phyloP scores from a whole-genome alignment of 2,797 vertebrate species.

The Streptopelia turtur region DNA sequence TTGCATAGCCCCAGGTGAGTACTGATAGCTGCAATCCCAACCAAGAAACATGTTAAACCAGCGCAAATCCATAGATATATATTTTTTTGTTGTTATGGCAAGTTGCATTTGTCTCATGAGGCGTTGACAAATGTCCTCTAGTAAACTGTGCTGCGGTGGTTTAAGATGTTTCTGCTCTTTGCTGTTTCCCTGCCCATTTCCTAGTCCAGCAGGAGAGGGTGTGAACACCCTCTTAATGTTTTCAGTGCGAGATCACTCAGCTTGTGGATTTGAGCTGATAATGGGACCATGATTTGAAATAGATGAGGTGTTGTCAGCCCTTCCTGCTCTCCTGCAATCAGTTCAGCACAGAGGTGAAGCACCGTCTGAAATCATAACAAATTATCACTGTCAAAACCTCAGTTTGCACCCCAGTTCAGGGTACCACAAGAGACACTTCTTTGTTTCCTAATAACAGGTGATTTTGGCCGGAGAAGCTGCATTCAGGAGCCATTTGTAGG shows the following conservation, averaged over 20 bases:
- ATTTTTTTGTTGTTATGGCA: not conserved
- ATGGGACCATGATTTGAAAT: not conserved
- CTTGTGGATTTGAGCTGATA: not conserved
- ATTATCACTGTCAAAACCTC: not conserved
- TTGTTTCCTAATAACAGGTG: not conserved
- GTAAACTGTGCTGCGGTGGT: not conserved
- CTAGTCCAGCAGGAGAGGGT: not conserved
- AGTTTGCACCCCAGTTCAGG: not conserved
- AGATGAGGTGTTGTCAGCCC: not conserved
- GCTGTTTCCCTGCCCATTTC: not conserved
- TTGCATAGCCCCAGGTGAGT: not conserved
- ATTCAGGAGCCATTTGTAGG: not conserved
- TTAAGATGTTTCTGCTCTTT: not conserved
- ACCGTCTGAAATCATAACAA: fast-evolving
- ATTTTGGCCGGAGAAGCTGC: not conserved
- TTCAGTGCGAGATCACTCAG: not conserved
- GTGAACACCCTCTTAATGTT: not conserved
- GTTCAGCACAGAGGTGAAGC: not conserved
- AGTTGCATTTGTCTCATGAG: not conserved
- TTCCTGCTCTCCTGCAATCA: not conserved
- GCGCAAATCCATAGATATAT: not conserved
- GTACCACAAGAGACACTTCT: not conserved
- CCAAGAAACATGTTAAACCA: not conserved
- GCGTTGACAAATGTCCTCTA: not conserved
- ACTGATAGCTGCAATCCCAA: not conserved